These are phyloP conservation scores for Leucopternis melanops DNA, from an alignment of 2,113 vertebrate genomes.

Conservation along the genomic window DNA sequence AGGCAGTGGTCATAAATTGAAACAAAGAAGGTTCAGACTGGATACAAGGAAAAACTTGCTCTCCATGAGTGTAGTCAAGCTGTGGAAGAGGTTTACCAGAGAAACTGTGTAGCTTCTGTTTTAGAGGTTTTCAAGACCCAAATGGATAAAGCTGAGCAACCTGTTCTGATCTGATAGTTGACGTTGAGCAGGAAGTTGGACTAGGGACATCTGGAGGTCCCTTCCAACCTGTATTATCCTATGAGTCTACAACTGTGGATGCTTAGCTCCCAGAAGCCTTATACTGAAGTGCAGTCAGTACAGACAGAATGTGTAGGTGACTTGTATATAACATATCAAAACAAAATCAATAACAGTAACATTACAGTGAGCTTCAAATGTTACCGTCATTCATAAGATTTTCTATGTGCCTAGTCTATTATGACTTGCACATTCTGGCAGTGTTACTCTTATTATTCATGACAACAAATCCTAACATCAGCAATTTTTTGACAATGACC, in stretches of 20 bases:
- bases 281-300: not conserved
- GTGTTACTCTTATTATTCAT: constrained; percentile 29
- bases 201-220: not conserved
- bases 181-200: not conserved
- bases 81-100: not conserved
- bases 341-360: not conserved
- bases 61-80: accelerated
- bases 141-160: not conserved
- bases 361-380: constrained; percentile 38
- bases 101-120: not conserved
- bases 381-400: constrained; percentile 47
- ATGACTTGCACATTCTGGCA: constrained; percentile 42
- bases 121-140: not conserved
- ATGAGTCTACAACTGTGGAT: not conserved
- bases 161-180: not conserved
- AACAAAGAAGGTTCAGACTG: not conserved
- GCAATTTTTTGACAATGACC: constrained; percentile 17
- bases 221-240: not conserved
- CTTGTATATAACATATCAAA: not conserved
- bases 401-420: constrained; percentile 26
- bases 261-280: not conserved
- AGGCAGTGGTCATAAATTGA: not conserved
- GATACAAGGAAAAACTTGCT: not conserved
- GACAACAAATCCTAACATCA: constrained; percentile 34
- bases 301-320: not conserved